These are phyloP conservation scores for Drosophila willistoni DNA, from an alignment of 1,140 invertebrate species.

Conservation along the genomic window DNA sequence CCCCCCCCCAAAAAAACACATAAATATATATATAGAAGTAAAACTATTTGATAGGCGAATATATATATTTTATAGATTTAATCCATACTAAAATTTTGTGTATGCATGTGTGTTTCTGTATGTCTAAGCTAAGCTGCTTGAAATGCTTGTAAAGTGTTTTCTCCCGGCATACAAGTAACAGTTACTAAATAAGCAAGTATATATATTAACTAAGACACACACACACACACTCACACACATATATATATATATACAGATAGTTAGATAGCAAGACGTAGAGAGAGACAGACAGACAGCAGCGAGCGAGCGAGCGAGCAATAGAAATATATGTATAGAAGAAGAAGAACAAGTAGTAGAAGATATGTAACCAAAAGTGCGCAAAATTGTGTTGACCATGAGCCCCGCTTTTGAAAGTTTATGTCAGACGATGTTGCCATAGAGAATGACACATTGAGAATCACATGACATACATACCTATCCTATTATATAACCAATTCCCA, in stretches of 20 bases:
- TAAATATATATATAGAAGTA: conserved; percentile 15
- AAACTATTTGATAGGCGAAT: conserved; percentile 51
- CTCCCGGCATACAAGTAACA: conserved; percentile 19
- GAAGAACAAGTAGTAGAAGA: conserved; percentile 15
- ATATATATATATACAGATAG: neutral
- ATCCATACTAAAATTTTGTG: conserved; percentile 42
- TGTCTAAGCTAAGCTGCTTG: conserved; percentile 31
- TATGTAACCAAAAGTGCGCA: conserved; percentile 57
- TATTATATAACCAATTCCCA: neutral
- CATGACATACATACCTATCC: neutral
- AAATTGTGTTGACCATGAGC: conserved; percentile 67
- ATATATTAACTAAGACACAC: conserved; percentile 11
- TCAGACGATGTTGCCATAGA: conserved; percentile 29
- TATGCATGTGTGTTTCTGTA: neutral
- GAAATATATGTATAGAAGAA: too few relatives aligned
- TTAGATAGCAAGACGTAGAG: conserved; percentile 4
- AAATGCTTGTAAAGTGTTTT: conserved; percentile 65
- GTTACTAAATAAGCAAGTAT: conserved; percentile 14
- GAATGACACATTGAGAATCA: neutral
- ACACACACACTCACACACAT: neutral
- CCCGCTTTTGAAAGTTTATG: conserved; percentile 69
- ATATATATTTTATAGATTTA: conserved; percentile 55
- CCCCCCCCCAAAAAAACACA: neutral
- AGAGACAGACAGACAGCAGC: conserved; percentile 2
- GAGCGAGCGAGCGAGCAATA: conserved; percentile 4